These are phyloP conservation scores for Pachycephus smyrnensis DNA, from an alignment of 2,888 invertebrate species.

Conservation along the genomic window DNA sequence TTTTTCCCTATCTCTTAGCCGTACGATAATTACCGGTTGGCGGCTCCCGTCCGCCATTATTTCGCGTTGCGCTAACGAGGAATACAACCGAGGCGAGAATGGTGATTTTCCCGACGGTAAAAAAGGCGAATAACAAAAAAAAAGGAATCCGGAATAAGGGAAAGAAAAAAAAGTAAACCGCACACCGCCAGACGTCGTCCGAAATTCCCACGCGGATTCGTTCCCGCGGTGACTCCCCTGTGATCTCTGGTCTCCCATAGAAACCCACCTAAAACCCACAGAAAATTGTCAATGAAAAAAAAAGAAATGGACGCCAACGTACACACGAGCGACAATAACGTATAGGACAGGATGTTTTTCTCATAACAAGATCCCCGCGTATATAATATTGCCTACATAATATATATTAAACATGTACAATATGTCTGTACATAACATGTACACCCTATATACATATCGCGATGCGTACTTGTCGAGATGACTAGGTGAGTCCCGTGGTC, in stretches of 20 bases:
- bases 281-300: neutral
- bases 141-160: neutral
- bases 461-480: conserved; percentile 45
- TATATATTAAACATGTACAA: neutral
- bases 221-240: neutral
- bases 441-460: conserved; percentile 20
- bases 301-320: neutral
- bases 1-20: conserved; percentile 1
- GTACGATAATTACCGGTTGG: conserved; percentile 42
- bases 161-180: neutral
- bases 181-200: neutral
- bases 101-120: conserved; percentile 1
- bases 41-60: conserved; percentile 36
- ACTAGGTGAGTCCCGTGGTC: conserved; percentile 47
- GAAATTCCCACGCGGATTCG: neutral
- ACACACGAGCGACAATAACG: neutral
- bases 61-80: conserved; percentile 42
- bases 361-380: neutral
- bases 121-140: neutral
- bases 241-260: neutral
- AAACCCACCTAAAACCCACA: neutral
- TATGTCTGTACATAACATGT: neutral
- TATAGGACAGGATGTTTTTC: neutral
- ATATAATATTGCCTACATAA: neutral
- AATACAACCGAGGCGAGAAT: conserved; percentile 36